Base-by-base conservation (phyloP, 2,888 invertebrate genomes). In the Physocephala rufipes region DNA sequence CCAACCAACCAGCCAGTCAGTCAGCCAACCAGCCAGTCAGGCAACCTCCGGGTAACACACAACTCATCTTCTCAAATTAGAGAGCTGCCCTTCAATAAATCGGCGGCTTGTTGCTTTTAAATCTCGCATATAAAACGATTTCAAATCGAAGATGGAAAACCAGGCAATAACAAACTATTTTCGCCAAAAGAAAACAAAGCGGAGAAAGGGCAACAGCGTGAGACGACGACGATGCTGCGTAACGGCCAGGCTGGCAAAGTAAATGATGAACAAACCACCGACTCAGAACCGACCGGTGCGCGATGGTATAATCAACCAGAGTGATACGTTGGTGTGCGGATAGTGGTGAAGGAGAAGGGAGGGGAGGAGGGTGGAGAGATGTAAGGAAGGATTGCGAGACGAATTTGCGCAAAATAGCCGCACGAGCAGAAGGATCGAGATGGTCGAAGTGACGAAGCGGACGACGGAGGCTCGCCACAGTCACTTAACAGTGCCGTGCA, bases 31-130 rank as follows among this genome's bases (percentile, higher is more conserved):
- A 58, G 43, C 45, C 58, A 45, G 67, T 45, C 77, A 76, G 64
- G 61, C 76, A 77, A 76, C 78, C 78, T 81, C 78, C 75, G 82
- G 81, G 79, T 76, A 82, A 76, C 76, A 82, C 80, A 81, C 82
- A 82, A 81, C 80, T 82, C 82, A 82, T 81, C 81, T 81, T 80
- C 81, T 82, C 78, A 82, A 82, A 82, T 82, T 82, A 79, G 80
- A 80, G 82, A 78, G 80, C 76, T 81, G 81, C 80, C 82, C 82
- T 82, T 80, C 80, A 80, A 82, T 81, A 82, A 82, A 82, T 82
- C 81, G 79, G 81, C 81, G 81, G 81, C 80, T 81, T 79, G 82
- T 81, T 81, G 79, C 80, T 80, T 81, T 82, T 78, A 79, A 77
- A 77, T 80, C 81, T 82, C 80, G 74, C 79, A 76, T 77, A 79